A percentile compares a stretch with the other conserved stretches of the same genome.
phyloP scores from a whole-genome alignment of 2,888 invertebrate genomes.

The Panopea generosa region DNA sequence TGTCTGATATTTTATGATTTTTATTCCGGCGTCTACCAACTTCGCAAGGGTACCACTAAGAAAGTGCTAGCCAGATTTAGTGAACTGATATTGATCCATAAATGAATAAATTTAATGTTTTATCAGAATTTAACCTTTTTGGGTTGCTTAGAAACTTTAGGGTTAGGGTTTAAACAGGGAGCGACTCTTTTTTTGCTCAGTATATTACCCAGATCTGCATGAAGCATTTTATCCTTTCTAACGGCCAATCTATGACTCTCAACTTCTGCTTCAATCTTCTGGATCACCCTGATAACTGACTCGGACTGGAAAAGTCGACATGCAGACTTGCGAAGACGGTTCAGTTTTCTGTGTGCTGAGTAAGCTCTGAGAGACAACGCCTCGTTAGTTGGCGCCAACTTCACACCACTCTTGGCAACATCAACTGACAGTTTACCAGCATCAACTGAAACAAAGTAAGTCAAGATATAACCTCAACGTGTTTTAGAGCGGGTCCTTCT shows the following conservation, averaged over 20 bases:
- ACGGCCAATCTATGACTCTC: conserved; percentile 91
- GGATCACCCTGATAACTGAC: conserved; percentile 88
- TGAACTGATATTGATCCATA: no score
- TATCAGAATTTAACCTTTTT: no score
- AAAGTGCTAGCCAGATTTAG: no score
- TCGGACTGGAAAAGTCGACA: conserved; percentile 88
- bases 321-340: conserved; percentile 85
- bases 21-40: no score
- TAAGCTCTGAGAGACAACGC: conserved; percentile 84
- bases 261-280: conserved; percentile 90
- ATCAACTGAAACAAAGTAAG: conserved; percentile 77
- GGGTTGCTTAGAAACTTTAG: no score
- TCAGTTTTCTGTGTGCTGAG: conserved; percentile 82
- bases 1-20: no score
- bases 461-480: no score
- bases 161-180: no score
- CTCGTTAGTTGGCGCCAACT: conserved; percentile 84
- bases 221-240: conserved; percentile 92
- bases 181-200: no score
- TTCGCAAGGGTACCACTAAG: no score
- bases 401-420: conserved; percentile 44
- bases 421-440: conserved; percentile 76
- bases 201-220: conserved; percentile 90
- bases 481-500: no score
- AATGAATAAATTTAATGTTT: no score